A percentile compares a stretch with the other conserved stretches of the same genome.
Evolutionary conservation across 1,140 invertebrate species (phyloP).

Genomic region (Lepidurus arcticus): DNA sequence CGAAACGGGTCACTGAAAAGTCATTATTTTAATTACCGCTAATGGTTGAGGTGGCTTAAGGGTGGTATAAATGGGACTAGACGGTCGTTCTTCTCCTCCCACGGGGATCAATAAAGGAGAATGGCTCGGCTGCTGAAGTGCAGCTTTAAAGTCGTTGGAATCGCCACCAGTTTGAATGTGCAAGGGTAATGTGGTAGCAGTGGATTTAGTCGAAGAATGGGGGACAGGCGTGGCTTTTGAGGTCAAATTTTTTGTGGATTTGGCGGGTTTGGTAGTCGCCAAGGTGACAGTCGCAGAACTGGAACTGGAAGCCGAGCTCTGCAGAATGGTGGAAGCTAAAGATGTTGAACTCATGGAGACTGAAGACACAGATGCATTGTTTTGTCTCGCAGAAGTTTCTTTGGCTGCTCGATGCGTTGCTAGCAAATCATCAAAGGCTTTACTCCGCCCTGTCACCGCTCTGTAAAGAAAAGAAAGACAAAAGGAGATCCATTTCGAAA

Average conservation of each 20-base stretch:
- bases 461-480: conserved; percentile 46
- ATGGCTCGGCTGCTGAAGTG: background rate
- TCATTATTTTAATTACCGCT: background rate
- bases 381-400: conserved; percentile 42
- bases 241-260: background rate
- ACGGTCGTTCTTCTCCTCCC: background rate
- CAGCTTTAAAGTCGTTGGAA: background rate
- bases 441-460: conserved; percentile 64
- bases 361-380: background rate
- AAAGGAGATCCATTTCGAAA: background rate
- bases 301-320: background rate
- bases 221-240: background rate
- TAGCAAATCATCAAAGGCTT: conserved; percentile 71
- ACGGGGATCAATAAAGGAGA: background rate
- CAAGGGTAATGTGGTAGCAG: background rate
- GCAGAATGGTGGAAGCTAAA: background rate
- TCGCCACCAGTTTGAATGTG: background rate
- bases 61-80: conserved; percentile 9
- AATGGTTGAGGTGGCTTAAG: background rate
- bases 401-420: conserved; percentile 66
- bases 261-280: background rate
- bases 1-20: background rate
- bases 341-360: background rate
- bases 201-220: background rate
- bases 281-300: background rate